Evolutionary conservation across 1,140 invertebrate species (phyloP), one percentile per base, ranked within the genome.

Genomic region (Ridgeia piscesae): DNA sequence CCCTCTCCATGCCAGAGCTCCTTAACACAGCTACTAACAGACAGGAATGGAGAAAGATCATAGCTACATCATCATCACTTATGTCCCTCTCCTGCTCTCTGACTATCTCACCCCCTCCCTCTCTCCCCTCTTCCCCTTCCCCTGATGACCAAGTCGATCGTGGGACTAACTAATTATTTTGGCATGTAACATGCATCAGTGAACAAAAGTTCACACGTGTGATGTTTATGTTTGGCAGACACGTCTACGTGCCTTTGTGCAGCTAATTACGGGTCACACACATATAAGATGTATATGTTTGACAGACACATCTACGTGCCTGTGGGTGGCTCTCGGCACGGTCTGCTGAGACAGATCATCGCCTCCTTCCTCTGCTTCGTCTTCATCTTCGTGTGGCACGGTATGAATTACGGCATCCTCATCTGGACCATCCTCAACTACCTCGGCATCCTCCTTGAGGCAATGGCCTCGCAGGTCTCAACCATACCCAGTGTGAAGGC

Each of bases 341-440:
- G 96, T 6, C 94, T 96, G 34, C 90, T 95, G 1, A 96, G 96
- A 92, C 98, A 97, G 95, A 94, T 98, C 0, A 94, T 97, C 34
- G 97, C 97, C 31, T 98, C 98, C 33, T 97, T 98, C 33, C 93
- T 97, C 1, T 98, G 98, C 93, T 99, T 99, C 95, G 94, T 96
- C 33, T 99, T 99, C 96, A 97, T 99, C 1, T 98, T 97, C 94
- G 94, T 98, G 88, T 99, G 98, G 98, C 98, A 99, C 95, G 98
- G 98, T 31, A 97, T 97, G 33, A 97, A 97, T 89, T 96, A 96
- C 35, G 97, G 97, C 94, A 97, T 99, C 93, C 97, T 99, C 93
- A 96, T 98, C 93, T 99, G 98, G 98, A 97, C 98, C 9, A 92
- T 97, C 14, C 95, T 98, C 0, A 99, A 99, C 96, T 98, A 97